Evolutionary conservation across 2,797 vertebrate genomes (phyloP).

Genomic region (Bradypus variegatus): DNA sequence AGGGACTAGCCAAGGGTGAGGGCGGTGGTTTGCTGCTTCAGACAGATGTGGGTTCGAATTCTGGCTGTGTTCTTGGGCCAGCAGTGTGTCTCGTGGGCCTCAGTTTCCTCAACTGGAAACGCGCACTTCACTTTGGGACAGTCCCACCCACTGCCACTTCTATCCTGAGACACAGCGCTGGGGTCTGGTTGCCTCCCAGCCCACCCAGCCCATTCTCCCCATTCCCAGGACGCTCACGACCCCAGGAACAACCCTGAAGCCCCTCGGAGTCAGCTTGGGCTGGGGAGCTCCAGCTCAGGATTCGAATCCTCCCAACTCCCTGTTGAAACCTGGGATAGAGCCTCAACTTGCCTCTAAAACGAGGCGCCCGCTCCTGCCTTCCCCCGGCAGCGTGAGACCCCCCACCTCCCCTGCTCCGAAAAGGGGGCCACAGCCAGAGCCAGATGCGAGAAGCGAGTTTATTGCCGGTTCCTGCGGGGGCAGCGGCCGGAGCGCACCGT

Average conservation of each 20-base stretch:
- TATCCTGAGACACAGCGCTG: neutral
- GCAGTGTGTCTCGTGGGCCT: neutral
- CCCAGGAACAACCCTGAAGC: neutral
- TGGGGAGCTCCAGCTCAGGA: neutral
- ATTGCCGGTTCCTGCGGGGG: slow-evolving; percentile 49
- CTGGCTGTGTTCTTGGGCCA: neutral
- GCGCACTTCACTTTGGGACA: neutral
- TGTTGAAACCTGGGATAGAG: neutral
- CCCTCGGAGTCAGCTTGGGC: too few species aligned
- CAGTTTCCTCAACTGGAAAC: neutral
- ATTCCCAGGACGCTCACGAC: neutral
- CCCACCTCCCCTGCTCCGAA: neutral
- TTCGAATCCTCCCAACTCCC: neutral
- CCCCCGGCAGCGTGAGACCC: accelerated
- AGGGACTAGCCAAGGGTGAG: neutral
- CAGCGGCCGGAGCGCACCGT: neutral
- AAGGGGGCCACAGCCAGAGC: neutral
- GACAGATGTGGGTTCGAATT: neutral
- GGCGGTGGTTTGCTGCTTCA: neutral
- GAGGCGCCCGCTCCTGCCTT: neutral
- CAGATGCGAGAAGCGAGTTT: slow-evolving; percentile 59
- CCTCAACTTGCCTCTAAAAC: neutral
- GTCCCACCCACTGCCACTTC: neutral
- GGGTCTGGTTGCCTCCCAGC: neutral
- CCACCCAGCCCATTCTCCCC: neutral